Base-by-base conservation (phyloP, 2,113 vertebrate species). In the Tympanuchus pallidicinctus region DNA sequence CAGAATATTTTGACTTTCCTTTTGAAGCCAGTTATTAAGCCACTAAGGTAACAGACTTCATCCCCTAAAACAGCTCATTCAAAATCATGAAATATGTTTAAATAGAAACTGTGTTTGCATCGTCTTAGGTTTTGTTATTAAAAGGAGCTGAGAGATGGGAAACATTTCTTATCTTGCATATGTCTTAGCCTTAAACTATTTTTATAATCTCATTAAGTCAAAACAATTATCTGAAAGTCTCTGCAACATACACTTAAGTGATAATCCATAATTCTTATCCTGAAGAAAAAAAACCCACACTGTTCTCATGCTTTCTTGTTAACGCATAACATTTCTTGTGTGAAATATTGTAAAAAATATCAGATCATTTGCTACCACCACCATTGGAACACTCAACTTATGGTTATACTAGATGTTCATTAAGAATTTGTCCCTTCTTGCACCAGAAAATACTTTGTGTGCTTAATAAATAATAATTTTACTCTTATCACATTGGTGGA, bases 1-100 rank as follows among this genome's bases (percentile, higher is more conserved):
- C 61, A 71, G 80, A 86, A 61, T 76, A 89, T 89, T 89, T 30
- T 76, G 38, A 86, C 40, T 75, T 86, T 71, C 13, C 22, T 86
- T 92, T 81, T 60, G 76, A 86, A 94, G 86, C 2, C 50, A 30
- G 22, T 79, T 78, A 45, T 82, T 76, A 61, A 77, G 25, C 48
- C 61, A 77, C n/a, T 36, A 6, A 72, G 15, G 61, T 84, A 63
- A 88, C 73, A 87, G 61, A 50, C 47, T 54, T 88, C 73, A 88
- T 30, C 28, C 47, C 34, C 32, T 92, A 67, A 83, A 86, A 10
- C 36, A 63, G 56, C 60, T 63, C 59, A 77, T 95, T 80, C 67
- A 69, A 95, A 82, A 75, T 42, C 10, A 54, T n/a, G 16, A 72
- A 71, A 3, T 36, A 79, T 24, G 11, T 91, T 86, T 67, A 64